Conservation (phyloP, 2,888 invertebrate genomes). For the Biston betularia region DNA sequence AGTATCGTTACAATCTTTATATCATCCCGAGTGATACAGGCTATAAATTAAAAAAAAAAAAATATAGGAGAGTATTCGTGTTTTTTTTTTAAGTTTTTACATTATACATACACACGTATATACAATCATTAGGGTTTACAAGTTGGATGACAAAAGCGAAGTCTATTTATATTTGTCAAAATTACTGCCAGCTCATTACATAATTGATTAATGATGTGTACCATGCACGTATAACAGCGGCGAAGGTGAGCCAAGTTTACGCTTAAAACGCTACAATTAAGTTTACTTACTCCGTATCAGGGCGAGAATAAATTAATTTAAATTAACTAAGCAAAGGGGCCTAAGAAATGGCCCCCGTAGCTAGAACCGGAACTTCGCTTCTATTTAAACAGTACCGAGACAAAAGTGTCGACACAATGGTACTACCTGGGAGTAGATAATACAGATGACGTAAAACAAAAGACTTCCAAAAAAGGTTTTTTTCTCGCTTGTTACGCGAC, state of each 20-base stretch:
- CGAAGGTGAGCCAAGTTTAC: conserved; percentile 46
- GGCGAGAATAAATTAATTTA: conserved; percentile 81
- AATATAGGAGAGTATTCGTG: too few species aligned
- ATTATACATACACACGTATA: too few species aligned
- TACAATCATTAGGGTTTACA: neutral
- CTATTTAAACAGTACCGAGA: conserved; percentile 74
- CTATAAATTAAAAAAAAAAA: too few species aligned
- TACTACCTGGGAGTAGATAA: conserved; percentile 56
- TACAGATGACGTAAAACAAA: conserved; percentile 34
- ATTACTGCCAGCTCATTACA: conserved; percentile 19
- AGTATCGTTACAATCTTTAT: too few species aligned
- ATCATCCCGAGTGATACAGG: too few species aligned
- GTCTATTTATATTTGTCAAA: conserved; percentile 16
- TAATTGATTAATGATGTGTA: conserved; percentile 38
- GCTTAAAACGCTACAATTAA: conserved; percentile 62
- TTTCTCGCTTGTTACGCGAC: neutral
- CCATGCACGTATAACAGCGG: conserved; percentile 14
- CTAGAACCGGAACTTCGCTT: conserved; percentile 73
- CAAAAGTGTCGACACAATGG: conserved; percentile 77
- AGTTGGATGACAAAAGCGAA: conserved; percentile 11
- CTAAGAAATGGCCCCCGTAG: conserved; percentile 71
- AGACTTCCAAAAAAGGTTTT: conserved; percentile 15
- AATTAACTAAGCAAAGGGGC: conserved; percentile 79
- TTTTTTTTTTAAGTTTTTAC: too few species aligned
- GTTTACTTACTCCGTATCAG: conserved; percentile 61